A percentile compares a stretch with the other conserved stretches of the same genome.
These are phyloP conservation scores for Archips crataeganus DNA, from an alignment of 2,888 invertebrate species.

Conservation along the genomic window DNA sequence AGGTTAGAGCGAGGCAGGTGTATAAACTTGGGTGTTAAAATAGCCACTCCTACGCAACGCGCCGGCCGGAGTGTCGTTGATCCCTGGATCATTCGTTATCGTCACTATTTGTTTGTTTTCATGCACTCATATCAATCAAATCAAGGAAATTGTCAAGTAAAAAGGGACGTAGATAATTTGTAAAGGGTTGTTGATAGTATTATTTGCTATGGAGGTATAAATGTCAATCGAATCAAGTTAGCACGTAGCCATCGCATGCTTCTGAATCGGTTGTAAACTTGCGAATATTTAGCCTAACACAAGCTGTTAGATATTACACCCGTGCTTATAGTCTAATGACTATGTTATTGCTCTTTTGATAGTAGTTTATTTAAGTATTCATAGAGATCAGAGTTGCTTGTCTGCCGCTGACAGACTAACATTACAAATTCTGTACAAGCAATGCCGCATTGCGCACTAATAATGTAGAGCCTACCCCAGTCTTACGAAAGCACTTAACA, in stretches of 20 bases:
- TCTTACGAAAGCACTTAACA: constrained; percentile 20
- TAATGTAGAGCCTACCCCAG: constrained; percentile 21
- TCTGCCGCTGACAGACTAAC: constrained; percentile 1
- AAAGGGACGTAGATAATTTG: constrained; percentile 22
- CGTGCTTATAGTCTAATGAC: too few species aligned
- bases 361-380: background rate
- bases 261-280: background rate
- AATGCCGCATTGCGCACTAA: constrained; percentile 40
- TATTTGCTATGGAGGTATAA: background rate
- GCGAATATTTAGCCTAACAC: background rate
- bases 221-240: constrained; percentile 1
- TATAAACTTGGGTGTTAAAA: constrained; percentile 72
- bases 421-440: constrained; percentile 23
- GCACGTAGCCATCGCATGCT: background rate
- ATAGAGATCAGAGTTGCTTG: background rate
- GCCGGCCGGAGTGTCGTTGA: constrained; percentile 75
- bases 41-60: constrained; percentile 81
- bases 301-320: too few species aligned
- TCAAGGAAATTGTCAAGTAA: constrained; percentile 28
- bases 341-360: background rate
- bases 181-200: constrained; percentile 10
- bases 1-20: constrained; percentile 56
- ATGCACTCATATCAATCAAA: constrained; percentile 53
- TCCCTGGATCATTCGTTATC: constrained; percentile 69
- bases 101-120: constrained; percentile 65